Percentiles rank a stretch among this genome's conserved stretches.
phyloP scores from a whole-genome alignment of 2,797 vertebrate genomes.

The Acomys russatus region DNA sequence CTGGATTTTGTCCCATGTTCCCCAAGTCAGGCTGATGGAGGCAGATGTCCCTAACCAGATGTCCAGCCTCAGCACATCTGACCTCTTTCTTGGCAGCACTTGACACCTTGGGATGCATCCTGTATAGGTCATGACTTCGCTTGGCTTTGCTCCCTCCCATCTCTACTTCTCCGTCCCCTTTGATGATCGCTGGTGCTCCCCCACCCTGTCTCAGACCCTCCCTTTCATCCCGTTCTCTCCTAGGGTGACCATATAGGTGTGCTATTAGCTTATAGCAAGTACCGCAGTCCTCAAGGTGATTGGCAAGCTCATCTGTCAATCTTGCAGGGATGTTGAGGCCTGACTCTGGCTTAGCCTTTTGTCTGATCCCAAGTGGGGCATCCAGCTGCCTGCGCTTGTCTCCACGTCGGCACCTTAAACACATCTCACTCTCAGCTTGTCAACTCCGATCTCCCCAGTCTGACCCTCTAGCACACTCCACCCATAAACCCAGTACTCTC shows the following conservation, averaged over 20 bases:
- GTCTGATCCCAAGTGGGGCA: background rate
- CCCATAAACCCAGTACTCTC: background rate
- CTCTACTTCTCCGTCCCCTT: background rate
- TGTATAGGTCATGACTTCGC: background rate
- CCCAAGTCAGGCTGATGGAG: background rate
- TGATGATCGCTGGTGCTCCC: fast-evolving
- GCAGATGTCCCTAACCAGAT: fast-evolving
- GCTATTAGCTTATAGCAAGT: background rate
- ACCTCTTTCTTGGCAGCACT: background rate
- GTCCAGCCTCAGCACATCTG: background rate
- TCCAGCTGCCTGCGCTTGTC: background rate
- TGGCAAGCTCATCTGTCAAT: no score
- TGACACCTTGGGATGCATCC: fast-evolving
- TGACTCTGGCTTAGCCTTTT: background rate
- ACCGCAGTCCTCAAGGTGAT: background rate
- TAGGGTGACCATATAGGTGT: background rate
- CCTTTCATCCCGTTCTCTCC: background rate
- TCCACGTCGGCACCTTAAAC: background rate
- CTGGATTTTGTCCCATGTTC: background rate
- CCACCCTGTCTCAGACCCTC: background rate
- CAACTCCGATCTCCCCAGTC: background rate
- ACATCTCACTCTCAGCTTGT: background rate
- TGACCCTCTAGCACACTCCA: background rate
- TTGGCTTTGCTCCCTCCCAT: background rate
- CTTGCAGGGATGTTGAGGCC: background rate